phyloP scores from a whole-genome alignment of 2,113 vertebrate species.

The Prunella himalayana region DNA sequence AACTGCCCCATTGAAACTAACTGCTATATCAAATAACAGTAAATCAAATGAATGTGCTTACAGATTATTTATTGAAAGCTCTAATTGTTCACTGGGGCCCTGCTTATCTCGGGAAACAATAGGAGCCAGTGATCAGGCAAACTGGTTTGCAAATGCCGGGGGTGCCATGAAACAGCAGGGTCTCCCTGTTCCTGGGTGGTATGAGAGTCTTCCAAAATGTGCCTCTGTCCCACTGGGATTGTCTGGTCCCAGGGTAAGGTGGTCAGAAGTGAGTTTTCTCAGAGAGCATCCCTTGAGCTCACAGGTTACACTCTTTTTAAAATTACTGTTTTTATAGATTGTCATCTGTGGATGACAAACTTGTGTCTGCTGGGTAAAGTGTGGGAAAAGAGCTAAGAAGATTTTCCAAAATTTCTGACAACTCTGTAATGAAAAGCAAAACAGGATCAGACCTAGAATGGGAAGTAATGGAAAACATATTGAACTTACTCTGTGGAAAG shows the following conservation, averaged over 20 bases:
- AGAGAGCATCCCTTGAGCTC: not conserved
- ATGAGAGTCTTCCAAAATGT: not conserved
- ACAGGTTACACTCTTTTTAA: not conserved
- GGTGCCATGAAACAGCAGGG: not conserved
- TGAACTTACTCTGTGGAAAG: not conserved
- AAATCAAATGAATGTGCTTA: constrained; percentile 84
- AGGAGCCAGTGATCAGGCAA: constrained; percentile 49
- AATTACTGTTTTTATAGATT: not conserved
- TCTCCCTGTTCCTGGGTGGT: not conserved
- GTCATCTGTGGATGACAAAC: not conserved
- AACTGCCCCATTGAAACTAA: constrained; percentile 87
- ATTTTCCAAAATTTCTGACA: not conserved
- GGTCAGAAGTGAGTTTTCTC: not conserved
- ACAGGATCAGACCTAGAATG: not conserved
- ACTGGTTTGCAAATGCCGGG: constrained; percentile 40
- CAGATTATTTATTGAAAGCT: constrained; percentile 86
- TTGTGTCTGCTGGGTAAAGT: not conserved
- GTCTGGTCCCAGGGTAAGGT: not conserved
- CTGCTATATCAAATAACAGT: constrained; percentile 86
- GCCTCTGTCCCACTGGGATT: not conserved
- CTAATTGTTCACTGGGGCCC: constrained; percentile 84
- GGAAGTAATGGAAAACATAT: not conserved
- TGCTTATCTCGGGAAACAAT: constrained; percentile 79
- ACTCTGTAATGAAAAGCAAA: not conserved
- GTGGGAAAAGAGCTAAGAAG: not conserved